A percentile compares a stretch with the other conserved stretches of the same genome.
Evolutionary conservation across 1,140 invertebrate species (phyloP).

Genomic region (Euglossa dilemma): DNA sequence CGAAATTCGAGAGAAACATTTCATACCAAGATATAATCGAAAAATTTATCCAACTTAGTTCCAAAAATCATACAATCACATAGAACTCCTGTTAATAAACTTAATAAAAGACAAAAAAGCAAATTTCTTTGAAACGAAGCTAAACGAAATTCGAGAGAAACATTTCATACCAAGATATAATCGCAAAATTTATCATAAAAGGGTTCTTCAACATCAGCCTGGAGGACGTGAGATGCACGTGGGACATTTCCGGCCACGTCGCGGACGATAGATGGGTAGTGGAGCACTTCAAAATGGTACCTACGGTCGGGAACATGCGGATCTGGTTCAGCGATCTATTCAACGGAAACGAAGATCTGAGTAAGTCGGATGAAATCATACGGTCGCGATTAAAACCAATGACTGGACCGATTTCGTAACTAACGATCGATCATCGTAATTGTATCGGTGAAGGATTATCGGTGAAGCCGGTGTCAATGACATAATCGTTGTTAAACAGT

Average conservation of each 20-base stretch:
- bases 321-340: constrained; percentile 83
- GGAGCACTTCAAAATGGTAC: constrained; percentile 85
- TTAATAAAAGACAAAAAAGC: too few relatives aligned
- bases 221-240: constrained; percentile 71
- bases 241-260: constrained; percentile 72
- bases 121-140: too few relatives aligned
- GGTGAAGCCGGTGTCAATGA: background rate
- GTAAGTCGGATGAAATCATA: constrained; percentile 78
- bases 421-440: too few relatives aligned
- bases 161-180: too few relatives aligned
- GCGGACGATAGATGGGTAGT: constrained; percentile 78
- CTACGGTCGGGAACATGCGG: constrained; percentile 84
- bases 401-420: too few relatives aligned
- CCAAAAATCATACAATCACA: too few relatives aligned
- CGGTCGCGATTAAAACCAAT: too few relatives aligned
- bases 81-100: too few relatives aligned
- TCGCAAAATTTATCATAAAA: constrained; percentile 26
- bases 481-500: background rate
- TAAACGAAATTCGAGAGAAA: too few relatives aligned
- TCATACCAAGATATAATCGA: too few relatives aligned
- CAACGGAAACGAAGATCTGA: constrained; percentile 83
- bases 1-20: too few relatives aligned
- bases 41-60: too few relatives aligned
- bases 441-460: background rate
- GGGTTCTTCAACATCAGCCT: constrained; percentile 77